Evolutionary conservation across 1,140 invertebrate species (phyloP), one percentile per base, ranked within the genome.

Genomic region (Zaprionus camerounensis): DNA sequence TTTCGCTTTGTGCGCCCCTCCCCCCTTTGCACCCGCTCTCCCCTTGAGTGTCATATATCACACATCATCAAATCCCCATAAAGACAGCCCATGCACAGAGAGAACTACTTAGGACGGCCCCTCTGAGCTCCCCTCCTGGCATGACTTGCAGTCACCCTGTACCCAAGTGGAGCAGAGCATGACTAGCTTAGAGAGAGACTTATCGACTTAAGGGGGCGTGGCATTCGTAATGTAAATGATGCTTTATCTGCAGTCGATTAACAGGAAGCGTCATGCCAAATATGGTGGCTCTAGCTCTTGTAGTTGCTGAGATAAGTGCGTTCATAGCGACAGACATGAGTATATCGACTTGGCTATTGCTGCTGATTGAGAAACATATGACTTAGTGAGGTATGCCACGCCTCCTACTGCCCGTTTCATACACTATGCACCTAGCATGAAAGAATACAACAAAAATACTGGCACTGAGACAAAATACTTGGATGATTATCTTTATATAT

Each of bases 41-140:
- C 80, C 64, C 82, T 78, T 88, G 84, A 84, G 83, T 87, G 78
- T 83, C 84, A 87, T 88, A 88, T 87, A 88, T 87, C 81, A 84
- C 83, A 87, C 83, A 87, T 87, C 83, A 87, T 87, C 84, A 87
- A 87, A 84, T 74, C 36, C 69, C 68, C 81, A 83, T 87, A 86
- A 88, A 84, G 80, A 49, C 38, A 11, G 34, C 28, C 17, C 53
- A 9, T 53, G 38, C 53, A 26, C 15, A 22, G 31, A 22, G 26
- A 26, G 7, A 22, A 20, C 64, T 38, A 38, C 26, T 44, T 61
- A 53, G 34, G 53, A 41, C 20, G 9, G 9, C 2, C 38, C 12
- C 13, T 11, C 46, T 22, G 12, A 46, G 41, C 3, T 5, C 4
- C 36, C 24, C 22, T 7, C 15, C 2, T 1, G 5, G 56, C 31